A percentile compares a stretch with the other conserved stretches of the same genome.
Evolutionary conservation across 2,888 invertebrate genomes (phyloP).

Genomic region (Stenolophus ochropezus): DNA sequence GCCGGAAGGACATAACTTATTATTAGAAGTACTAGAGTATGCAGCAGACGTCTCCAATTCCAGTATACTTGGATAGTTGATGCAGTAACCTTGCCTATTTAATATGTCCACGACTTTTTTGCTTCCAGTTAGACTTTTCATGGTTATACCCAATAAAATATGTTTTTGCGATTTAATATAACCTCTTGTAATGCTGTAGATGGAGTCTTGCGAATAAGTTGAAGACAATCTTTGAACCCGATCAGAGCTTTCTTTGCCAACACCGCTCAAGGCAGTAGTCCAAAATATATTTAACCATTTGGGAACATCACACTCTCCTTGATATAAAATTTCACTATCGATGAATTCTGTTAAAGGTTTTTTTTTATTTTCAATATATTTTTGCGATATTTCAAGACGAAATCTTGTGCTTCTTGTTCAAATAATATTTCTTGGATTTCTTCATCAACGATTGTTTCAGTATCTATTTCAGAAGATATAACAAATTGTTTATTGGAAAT

Average conservation of each 20-base stretch:
- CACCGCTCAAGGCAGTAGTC: constrained; percentile 62
- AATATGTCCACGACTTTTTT: constrained; percentile 40
- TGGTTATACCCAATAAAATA: constrained; percentile 23
- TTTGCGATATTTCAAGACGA: no score
- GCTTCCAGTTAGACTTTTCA: constrained; percentile 35
- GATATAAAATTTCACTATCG: constrained; percentile 61
- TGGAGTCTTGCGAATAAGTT: constrained; percentile 51
- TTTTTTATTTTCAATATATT: no score
- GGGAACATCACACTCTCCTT: constrained; percentile 64
- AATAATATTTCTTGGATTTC: no score
- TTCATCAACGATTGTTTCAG: no score
- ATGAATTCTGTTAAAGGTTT: no score
- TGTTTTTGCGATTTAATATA: constrained; percentile 34
- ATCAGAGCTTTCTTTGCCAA: no score
- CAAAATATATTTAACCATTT: constrained; percentile 63
- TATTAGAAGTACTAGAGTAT: not conserved
- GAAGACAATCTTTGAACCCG: constrained; percentile 55
- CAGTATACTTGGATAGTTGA: not conserved
- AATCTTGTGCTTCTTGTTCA: no score
- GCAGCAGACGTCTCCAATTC: constrained; percentile 35
- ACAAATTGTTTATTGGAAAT: no score
- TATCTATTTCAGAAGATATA: no score
- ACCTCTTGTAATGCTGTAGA: constrained; percentile 46
- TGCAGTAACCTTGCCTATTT: constrained; percentile 28
- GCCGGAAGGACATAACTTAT: constrained; percentile 41